Percentiles rank a stretch among this genome's conserved stretches.
These are phyloP conservation scores for Panopea generosa DNA, from an alignment of 2,888 invertebrate species.

Conservation along the genomic window DNA sequence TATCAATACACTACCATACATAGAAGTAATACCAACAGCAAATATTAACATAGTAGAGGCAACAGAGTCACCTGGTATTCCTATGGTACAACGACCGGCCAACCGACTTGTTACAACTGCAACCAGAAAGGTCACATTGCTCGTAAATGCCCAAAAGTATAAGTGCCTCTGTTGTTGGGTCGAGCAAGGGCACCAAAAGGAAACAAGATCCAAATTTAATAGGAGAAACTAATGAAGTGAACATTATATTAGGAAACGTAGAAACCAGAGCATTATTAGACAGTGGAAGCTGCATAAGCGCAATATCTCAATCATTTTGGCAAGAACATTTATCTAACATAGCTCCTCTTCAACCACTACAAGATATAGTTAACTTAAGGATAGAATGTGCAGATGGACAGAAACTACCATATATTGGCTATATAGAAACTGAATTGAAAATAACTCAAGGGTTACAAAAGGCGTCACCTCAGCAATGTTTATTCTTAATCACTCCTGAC, in stretches of 20 bases:
- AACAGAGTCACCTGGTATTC: too few species aligned
- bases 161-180: slow-evolving; percentile 20
- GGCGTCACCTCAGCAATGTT: background rate
- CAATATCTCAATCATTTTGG: background rate
- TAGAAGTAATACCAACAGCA: too few species aligned
- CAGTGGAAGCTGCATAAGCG: slow-evolving; percentile 18
- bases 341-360: background rate
- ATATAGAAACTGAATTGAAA: background rate
- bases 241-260: background rate
- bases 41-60: too few species aligned
- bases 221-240: slow-evolving; percentile 18
- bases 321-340: background rate
- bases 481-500: slow-evolving; percentile 4
- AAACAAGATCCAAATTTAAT: too few species aligned
- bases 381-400: slow-evolving; percentile 10
- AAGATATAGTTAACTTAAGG: background rate
- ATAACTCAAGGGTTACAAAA: background rate
- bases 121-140: slow-evolving; percentile 15
- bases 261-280: slow-evolving; percentile 21
- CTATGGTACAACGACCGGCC: too few species aligned
- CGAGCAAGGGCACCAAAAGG: background rate
- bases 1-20: too few species aligned
- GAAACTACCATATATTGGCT: background rate
- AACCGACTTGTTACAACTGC: slow-evolving; percentile 20
- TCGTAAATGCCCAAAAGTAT: slow-evolving; percentile 29